Evolutionary conservation across 2,797 vertebrate genomes (phyloP).

Genomic region (Spinus olivaceus): DNA sequence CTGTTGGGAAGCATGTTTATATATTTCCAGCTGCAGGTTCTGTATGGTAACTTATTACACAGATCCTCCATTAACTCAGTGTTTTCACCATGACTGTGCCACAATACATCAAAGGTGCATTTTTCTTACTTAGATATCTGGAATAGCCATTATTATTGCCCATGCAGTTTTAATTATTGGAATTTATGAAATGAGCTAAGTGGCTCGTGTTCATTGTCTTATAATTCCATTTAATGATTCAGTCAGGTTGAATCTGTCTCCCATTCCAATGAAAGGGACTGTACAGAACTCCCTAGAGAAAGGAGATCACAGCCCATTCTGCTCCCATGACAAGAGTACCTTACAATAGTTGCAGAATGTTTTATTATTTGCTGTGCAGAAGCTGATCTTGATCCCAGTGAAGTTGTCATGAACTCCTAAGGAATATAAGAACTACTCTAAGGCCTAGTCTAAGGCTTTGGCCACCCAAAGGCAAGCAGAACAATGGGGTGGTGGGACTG

Average conservation of each 20-base stretch:
- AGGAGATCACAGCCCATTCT: background rate
- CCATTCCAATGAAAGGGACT: slow-evolving; percentile 17
- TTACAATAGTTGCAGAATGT: background rate
- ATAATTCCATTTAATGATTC: slow-evolving; percentile 45
- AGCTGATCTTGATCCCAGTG: background rate
- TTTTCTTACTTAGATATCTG: slow-evolving; percentile 21
- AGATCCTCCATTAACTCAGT: slow-evolving; percentile 63
- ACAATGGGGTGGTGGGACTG: background rate
- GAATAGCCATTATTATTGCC: slow-evolving; percentile 52
- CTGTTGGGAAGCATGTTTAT: slow-evolving; percentile 56
- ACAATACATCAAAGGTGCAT: slow-evolving; percentile 31
- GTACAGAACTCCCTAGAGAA: background rate
- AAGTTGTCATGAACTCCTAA: background rate
- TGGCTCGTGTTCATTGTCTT: slow-evolving; percentile 45
- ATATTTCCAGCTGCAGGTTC: slow-evolving; percentile 55
- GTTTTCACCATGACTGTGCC: slow-evolving; percentile 43
- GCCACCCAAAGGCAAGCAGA: background rate
- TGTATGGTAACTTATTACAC: slow-evolving; percentile 47
- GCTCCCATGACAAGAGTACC: background rate
- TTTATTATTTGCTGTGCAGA: background rate
- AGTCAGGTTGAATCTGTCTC: slow-evolving; percentile 36
- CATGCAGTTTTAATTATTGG: slow-evolving; percentile 67
- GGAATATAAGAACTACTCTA: background rate
- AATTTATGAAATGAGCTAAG: slow-evolving; percentile 47
- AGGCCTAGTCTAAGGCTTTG: background rate